Evolutionary conservation across 2,888 invertebrate genomes (phyloP), one percentile per base, ranked within the genome.

Genomic region (Hemicrepidius hirtus): DNA sequence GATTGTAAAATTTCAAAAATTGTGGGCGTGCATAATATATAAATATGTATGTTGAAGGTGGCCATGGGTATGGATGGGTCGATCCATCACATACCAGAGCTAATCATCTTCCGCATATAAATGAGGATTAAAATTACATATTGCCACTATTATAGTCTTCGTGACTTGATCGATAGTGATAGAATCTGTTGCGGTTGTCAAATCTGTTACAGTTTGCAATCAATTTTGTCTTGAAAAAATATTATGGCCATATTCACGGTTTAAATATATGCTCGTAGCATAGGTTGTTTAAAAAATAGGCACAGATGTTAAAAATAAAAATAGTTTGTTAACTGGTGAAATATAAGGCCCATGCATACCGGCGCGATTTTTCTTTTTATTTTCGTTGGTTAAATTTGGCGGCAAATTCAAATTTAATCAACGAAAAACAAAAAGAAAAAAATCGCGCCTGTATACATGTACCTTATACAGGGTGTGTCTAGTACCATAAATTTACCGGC

Each of bases 11-110:
- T 65, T 50, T 53, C 9, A 35, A 64, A 37, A 49, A 37, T 65
- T 35, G 64, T 65, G 16, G 64, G 64, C 37, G 64, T 65, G 64
- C 18, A n/a, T n/a, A n/a, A n/a, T n/a, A n/a, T n/a, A n/a, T 49
- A 9, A 16, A 49, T 37, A 49, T 12, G 35, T 40, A 21, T 50
- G 50, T 49, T 53, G 53, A 65, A 65, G 4, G 32, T 65, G n/a
- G 21, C 50, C 12, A 46, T 28, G 16, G 49, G 35, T 18, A 46
- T 35, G 28, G 32, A 32, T 46, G 28, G 32, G 46, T 46, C 32
- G 50, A 53, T 12, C 40, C 20, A 32, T 44, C 66, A 57, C 66
- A 66, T 66, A 55, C 55, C 55, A 55, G 28, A 53, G 21, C 41
- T 44, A 66, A 55, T 66, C 41, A 66, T 66, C 55, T 55, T 53